Conservation (phyloP, 2,888 invertebrate genomes). For the Oscheius sp. region DNA sequence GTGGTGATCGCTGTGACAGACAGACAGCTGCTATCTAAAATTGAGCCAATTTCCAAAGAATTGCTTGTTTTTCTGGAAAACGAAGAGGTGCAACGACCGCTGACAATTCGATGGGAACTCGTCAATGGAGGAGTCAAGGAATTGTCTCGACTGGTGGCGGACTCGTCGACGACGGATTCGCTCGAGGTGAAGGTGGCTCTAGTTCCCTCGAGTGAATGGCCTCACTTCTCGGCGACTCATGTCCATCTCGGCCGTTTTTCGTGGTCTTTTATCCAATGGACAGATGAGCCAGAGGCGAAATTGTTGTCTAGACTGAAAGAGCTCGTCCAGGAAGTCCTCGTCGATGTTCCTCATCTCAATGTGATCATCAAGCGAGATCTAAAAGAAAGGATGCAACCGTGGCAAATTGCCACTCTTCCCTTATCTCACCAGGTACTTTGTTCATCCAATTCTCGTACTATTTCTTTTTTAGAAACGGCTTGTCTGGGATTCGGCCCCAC, state of each 20-base stretch:
- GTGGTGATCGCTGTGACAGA: slow-evolving; percentile 17
- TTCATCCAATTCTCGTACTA: no score
- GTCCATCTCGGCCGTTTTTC: slow-evolving; percentile 1
- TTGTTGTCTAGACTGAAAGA: slow-evolving; percentile 14
- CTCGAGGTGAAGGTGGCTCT: slow-evolving; percentile 38
- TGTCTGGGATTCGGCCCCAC: slow-evolving; percentile 61
- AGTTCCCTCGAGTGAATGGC: slow-evolving; percentile 50
- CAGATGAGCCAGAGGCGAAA: slow-evolving; percentile 17
- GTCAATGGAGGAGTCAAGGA: slow-evolving; percentile 18
- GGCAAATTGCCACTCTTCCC: slow-evolving; percentile 61
- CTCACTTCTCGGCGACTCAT: slow-evolving; percentile 53
- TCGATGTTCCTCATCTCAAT: slow-evolving; percentile 61
- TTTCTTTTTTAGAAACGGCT: slow-evolving; percentile 51
- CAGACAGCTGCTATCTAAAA: slow-evolving; percentile 3
- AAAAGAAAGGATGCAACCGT: slow-evolving; percentile 55
- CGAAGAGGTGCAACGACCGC: slow-evolving; percentile 27
- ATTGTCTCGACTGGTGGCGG: neutral
- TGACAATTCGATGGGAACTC: slow-evolving; percentile 24
- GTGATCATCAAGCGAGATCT: slow-evolving; percentile 58
- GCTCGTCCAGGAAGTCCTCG: slow-evolving; percentile 37
- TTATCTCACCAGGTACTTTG: slow-evolving; percentile 54
- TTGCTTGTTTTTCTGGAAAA: slow-evolving; percentile 8
- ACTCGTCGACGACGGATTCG: neutral
- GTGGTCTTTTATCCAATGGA: slow-evolving; percentile 34
- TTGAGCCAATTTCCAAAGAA: neutral